Evolutionary conservation across 2,113 vertebrate species (phyloP).

Genomic region (Chrysochloris asiatica): DNA sequence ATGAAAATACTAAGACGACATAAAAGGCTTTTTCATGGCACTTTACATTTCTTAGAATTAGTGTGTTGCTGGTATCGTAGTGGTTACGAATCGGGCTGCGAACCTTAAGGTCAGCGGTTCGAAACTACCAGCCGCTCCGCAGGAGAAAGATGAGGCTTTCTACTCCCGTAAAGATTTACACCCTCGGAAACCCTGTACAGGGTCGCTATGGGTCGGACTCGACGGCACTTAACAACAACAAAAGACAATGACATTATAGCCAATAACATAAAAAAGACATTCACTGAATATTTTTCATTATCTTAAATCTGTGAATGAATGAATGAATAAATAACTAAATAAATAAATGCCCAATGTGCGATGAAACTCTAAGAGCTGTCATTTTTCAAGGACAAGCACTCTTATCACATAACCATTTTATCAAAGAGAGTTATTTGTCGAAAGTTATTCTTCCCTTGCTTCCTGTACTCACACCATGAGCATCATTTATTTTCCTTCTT

Average conservation of each 20-base stretch:
- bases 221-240: no score
- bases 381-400: conserved; percentile 49
- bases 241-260: background rate
- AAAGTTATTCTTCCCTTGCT: conserved; percentile 62
- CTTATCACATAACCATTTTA: background rate
- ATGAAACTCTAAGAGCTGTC: conserved; percentile 10
- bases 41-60: conserved; percentile 4
- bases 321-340: background rate
- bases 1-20: background rate
- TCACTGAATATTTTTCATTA: conserved; percentile 36
- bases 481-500: conserved; percentile 63
- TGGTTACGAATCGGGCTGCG: no score
- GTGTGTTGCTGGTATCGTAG: no score
- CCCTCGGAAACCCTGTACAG: no score
- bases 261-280: background rate
- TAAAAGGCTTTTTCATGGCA: background rate
- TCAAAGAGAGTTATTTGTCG: conserved; percentile 52
- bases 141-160: no score
- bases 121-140: no score
- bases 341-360: conserved; percentile 5
- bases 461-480: conserved; percentile 42
- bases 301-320: conserved; percentile 16
- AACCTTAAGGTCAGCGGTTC: no score
- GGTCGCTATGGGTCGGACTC: no score
- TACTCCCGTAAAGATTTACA: no score